These are phyloP conservation scores for Drosophila biarmipes DNA, from an alignment of 1,140 invertebrate genomes.

Conservation along the genomic window DNA sequence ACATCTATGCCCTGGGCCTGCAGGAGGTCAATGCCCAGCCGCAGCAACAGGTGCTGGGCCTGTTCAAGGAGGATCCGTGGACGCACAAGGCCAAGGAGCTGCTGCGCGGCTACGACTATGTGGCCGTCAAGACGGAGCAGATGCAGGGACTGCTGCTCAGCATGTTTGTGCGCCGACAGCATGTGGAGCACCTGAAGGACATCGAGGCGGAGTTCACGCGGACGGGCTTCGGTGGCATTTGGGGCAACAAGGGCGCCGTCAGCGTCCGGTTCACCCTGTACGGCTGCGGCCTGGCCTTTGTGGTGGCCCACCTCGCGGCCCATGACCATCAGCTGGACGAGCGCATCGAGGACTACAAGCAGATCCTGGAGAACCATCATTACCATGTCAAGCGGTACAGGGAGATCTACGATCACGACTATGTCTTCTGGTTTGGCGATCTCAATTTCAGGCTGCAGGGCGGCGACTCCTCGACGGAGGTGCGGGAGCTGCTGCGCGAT, in stretches of 20 bases:
- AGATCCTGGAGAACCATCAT: constrained; percentile 90
- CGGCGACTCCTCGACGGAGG: constrained; percentile 88
- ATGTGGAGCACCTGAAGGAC: constrained; percentile 91
- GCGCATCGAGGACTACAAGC: constrained; percentile 94
- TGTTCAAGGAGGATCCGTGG: constrained; percentile 94
- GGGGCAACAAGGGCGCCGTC: constrained; percentile 98
- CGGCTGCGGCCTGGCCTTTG: constrained; percentile 93
- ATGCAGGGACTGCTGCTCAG: constrained; percentile 92
- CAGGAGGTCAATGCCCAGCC: constrained; percentile 96
- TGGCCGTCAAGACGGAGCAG: constrained; percentile 91
- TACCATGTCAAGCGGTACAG: constrained; percentile 90
- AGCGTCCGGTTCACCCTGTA: constrained; percentile 94
- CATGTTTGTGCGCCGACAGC: constrained; percentile 90
- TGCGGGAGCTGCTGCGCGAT: constrained; percentile 87
- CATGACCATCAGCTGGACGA: constrained; percentile 93
- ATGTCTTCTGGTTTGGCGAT: constrained; percentile 98
- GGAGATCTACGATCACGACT: constrained; percentile 96
- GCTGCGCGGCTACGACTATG: constrained; percentile 89
- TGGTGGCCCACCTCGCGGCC: constrained; percentile 95
- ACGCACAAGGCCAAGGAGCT: constrained; percentile 90
- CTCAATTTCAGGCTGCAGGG: constrained; percentile 94
- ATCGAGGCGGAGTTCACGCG: constrained; percentile 94
- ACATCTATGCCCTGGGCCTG: constrained; percentile 93
- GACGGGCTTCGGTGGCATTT: constrained; percentile 95
- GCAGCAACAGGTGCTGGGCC: constrained; percentile 92